Evolutionary conservation across 2,797 vertebrate genomes (phyloP).

Genomic region (Streptopelia turtur): DNA sequence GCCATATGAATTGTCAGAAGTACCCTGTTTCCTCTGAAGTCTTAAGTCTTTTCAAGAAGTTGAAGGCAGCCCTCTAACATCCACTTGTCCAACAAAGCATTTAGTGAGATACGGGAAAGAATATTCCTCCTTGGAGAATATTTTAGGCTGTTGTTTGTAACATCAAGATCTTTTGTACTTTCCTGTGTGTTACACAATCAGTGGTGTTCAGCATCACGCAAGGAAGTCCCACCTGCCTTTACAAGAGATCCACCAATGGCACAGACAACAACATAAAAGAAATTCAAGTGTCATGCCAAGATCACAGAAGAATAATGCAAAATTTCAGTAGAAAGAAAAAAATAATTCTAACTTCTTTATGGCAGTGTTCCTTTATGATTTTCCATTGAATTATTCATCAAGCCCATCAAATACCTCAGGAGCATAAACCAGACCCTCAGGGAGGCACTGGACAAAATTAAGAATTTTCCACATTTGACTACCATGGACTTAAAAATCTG

Average conservation of each 20-base stretch:
- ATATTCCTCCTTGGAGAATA: neutral
- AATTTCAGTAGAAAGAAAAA: neutral
- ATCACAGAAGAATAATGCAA: neutral
- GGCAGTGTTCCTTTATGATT: neutral
- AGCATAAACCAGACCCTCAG: neutral
- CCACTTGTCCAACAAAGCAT: neutral
- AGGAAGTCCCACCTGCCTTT: neutral
- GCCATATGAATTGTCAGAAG: neutral
- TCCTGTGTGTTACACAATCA: neutral
- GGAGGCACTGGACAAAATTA: neutral
- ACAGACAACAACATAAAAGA: neutral
- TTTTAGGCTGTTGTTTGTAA: neutral
- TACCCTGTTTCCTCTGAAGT: neutral
- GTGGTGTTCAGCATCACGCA: neutral
- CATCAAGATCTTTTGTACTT: neutral
- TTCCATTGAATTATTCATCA: neutral
- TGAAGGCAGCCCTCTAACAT: neutral
- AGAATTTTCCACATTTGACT: neutral
- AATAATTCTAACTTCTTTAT: neutral
- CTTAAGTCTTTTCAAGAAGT: neutral
- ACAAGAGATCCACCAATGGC: neutral
- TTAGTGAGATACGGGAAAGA: neutral
- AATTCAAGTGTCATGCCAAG: neutral
- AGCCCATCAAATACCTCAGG: neutral
- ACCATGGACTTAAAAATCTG: neutral